phyloP scores from a whole-genome alignment of 2,888 invertebrate species.

The Hyalella azteca region DNA sequence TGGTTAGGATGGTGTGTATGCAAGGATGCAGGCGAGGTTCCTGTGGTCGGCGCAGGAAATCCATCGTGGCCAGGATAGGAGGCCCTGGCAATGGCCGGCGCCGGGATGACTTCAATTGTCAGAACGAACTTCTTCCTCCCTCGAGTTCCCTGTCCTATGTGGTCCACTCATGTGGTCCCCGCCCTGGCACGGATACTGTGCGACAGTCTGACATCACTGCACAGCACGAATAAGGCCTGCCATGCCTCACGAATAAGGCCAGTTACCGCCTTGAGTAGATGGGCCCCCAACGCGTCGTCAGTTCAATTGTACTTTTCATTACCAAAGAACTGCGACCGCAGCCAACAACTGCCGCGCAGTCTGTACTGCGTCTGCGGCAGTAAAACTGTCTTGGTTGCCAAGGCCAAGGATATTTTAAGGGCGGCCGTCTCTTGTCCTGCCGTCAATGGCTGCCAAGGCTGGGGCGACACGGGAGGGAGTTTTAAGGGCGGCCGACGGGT shows the following conservation, averaged over 20 bases:
- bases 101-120: slow-evolving; percentile 28
- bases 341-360: too few species aligned
- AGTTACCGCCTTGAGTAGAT: neutral
- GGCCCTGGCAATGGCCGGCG: neutral
- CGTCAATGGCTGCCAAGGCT: neutral
- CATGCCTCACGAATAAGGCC: neutral
- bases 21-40: neutral
- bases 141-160: neutral
- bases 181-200: neutral
- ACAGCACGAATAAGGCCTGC: neutral
- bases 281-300: neutral
- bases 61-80: neutral
- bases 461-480: neutral
- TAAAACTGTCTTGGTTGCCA: neutral
- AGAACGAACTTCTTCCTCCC: slow-evolving; percentile 17
- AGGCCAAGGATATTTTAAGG: neutral
- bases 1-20: neutral
- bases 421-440: neutral
- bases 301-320: too few species aligned
- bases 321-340: too few species aligned
- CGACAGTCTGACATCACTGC: neutral
- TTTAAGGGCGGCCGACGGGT: neutral
- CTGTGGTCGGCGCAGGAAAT: neutral
- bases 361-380: neutral
- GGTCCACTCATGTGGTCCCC: neutral